Conservation (phyloP, 92 coral and sea anemone genomes). For the Chrysogorgia sp. region DNA sequence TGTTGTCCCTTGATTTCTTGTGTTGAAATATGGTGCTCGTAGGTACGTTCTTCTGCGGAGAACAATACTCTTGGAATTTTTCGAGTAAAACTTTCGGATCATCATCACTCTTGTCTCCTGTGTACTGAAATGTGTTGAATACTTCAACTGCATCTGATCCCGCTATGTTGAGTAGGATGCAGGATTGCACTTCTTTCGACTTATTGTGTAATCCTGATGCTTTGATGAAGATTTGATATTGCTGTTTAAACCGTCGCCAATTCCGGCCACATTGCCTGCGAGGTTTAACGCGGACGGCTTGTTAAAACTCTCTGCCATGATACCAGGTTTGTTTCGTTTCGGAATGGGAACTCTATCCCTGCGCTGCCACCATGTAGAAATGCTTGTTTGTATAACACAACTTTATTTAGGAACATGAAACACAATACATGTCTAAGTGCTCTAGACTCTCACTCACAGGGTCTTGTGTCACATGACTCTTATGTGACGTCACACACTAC, state of each 20-base stretch:
- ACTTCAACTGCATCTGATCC: conserved; percentile 37
- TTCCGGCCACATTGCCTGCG: conserved; percentile 44
- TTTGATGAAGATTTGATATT: conserved; percentile 11
- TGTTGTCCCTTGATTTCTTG: conserved; percentile 41
- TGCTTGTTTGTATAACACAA: too few species aligned
- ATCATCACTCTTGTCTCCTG: conserved; percentile 17
- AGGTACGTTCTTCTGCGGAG: conserved; percentile 33
- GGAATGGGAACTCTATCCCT: conserved; percentile 1
- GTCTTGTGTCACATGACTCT: too few species aligned
- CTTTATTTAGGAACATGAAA: too few species aligned
- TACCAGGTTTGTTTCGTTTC: conserved; percentile 7
- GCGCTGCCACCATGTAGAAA: conserved; percentile 19
- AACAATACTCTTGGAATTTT: conserved; percentile 40
- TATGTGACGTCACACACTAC: too few species aligned
- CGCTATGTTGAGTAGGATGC: conserved; percentile 34
- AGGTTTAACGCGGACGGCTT: conserved; percentile 36
- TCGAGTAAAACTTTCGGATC: conserved; percentile 22
- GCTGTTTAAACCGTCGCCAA: conserved; percentile 40
- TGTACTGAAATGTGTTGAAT: conserved; percentile 12
- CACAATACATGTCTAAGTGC: too few species aligned
- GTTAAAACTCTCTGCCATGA: conserved; percentile 33
- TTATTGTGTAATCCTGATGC: conserved; percentile 33
- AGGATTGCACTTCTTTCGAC: conserved; percentile 19
- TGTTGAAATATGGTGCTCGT: conserved; percentile 29
- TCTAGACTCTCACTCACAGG: too few species aligned